phyloP scores from a whole-genome alignment of 2,113 vertebrate genomes.

The Varanus komodoensis region DNA sequence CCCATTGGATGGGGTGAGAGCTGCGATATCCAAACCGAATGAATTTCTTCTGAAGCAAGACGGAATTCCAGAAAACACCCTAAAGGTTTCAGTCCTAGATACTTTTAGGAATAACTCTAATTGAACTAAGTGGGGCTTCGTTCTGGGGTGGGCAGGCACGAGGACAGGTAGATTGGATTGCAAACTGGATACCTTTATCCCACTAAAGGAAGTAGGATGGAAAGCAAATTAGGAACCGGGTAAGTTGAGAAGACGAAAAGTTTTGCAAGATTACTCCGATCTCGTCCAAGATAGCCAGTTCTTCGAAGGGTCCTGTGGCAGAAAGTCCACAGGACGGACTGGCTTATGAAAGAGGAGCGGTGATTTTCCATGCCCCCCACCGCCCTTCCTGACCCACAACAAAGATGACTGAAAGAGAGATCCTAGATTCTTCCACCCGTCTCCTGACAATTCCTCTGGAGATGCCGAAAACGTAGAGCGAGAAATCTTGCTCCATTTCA shows the following conservation, averaged over 20 bases:
- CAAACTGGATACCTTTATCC: not conserved
- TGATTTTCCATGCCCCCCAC: not conserved
- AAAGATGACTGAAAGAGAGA: not conserved
- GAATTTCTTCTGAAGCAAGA: not conserved
- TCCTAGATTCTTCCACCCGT: not conserved
- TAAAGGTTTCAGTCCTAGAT: too few relatives aligned
- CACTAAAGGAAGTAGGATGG: not conserved
- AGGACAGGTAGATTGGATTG: not conserved
- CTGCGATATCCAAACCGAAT: too few relatives aligned
- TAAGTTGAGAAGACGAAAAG: not conserved
- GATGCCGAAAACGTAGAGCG: too few relatives aligned
- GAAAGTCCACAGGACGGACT: not conserved
- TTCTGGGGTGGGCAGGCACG: not conserved
- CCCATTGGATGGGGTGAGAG: not conserved
- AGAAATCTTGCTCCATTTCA: not conserved
- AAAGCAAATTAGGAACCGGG: not conserved
- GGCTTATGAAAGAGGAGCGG: not conserved
- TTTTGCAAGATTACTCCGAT: too few relatives aligned
- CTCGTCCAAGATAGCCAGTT: not conserved
- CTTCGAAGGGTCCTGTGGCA: not conserved
- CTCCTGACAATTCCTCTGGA: not conserved
- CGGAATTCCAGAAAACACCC: rapidly evolving
- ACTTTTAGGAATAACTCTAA: too few relatives aligned
- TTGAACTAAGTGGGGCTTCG: too few relatives aligned
- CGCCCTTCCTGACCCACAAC: not conserved